Evolutionary conservation across 1,140 invertebrate genomes (phyloP).

Genomic region (Ceratina australensis): DNA sequence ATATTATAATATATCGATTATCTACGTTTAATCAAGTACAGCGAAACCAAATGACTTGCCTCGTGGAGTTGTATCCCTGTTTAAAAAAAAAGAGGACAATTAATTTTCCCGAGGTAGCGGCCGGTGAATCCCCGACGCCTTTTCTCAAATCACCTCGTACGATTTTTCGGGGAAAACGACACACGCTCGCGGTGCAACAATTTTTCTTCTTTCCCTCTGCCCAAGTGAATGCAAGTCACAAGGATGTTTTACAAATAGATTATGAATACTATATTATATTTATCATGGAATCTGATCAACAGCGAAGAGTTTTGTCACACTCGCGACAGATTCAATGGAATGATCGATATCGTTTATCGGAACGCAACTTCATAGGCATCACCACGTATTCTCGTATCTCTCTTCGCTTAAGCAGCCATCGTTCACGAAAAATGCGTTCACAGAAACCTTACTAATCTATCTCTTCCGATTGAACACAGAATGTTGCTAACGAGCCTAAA

Average conservation of each 20-base stretch:
- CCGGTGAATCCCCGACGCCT: background rate
- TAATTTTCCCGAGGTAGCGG: background rate
- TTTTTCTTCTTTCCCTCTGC: background rate
- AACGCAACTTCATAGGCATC: background rate
- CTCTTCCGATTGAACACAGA: conserved; percentile 12
- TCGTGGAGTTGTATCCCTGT: background rate
- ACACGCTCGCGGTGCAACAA: background rate
- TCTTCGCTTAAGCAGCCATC: background rate
- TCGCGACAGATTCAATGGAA: conserved; percentile 24
- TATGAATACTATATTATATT: conserved; percentile 18
- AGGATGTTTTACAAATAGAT: conserved; percentile 23
- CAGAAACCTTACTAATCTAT: background rate
- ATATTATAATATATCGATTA: conserved; percentile 29
- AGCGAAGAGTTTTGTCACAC: conserved; percentile 12
- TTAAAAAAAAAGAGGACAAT: background rate
- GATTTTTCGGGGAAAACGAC: background rate
- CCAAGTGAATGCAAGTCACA: conserved; percentile 5
- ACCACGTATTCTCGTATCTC: background rate
- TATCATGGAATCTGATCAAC: conserved; percentile 14
- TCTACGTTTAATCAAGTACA: conserved; percentile 40
- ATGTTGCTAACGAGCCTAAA: background rate
- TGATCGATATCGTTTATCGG: background rate
- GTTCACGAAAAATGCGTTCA: background rate
- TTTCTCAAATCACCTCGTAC: background rate
- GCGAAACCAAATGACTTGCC: conserved; percentile 14